phyloP scores from a whole-genome alignment of 2,888 invertebrate species.

The Pseudeuparius sepicola region DNA sequence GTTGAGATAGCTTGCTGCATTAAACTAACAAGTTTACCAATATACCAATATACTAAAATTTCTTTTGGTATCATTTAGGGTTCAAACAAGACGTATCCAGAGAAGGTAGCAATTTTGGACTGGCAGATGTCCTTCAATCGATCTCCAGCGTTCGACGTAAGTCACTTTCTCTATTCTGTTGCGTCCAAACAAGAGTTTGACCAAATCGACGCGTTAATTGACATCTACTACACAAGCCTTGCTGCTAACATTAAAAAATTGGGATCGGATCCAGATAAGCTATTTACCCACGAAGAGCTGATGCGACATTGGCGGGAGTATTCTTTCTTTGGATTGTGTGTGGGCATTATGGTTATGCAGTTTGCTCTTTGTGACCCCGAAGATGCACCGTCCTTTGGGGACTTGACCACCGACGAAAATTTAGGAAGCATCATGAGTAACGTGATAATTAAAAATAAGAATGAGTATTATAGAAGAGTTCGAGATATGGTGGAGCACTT shows the following conservation, averaged over 20 bases:
- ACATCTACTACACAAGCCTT: conserved; percentile 29
- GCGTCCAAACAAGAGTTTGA: conserved; percentile 24
- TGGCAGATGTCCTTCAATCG: conserved; percentile 24
- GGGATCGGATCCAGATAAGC: conserved; percentile 25
- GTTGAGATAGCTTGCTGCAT: too few species aligned
- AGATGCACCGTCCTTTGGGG: too few species aligned
- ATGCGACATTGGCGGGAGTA: conserved; percentile 27
- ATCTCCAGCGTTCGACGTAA: conserved; percentile 28
- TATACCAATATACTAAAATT: too few species aligned
- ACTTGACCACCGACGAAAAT: too few species aligned
- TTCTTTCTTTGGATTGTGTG: conserved; percentile 15
- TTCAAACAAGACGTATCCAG: too few species aligned
- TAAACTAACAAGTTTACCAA: too few species aligned
- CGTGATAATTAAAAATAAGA: too few species aligned
- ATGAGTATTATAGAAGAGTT: too few species aligned
- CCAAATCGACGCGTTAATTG: conserved; percentile 25
- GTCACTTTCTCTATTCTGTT: conserved; percentile 29
- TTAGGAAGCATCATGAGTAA: too few species aligned
- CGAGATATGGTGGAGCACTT: too few species aligned
- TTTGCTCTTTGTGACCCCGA: too few species aligned
- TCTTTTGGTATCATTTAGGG: too few species aligned
- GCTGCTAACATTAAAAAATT: conserved; percentile 22
- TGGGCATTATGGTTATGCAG: neutral
- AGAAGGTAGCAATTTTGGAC: conserved; percentile 23
- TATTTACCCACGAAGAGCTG: conserved; percentile 28